Conservation (phyloP, 2,797 vertebrate species). For the Megaceryle alcyon region DNA sequence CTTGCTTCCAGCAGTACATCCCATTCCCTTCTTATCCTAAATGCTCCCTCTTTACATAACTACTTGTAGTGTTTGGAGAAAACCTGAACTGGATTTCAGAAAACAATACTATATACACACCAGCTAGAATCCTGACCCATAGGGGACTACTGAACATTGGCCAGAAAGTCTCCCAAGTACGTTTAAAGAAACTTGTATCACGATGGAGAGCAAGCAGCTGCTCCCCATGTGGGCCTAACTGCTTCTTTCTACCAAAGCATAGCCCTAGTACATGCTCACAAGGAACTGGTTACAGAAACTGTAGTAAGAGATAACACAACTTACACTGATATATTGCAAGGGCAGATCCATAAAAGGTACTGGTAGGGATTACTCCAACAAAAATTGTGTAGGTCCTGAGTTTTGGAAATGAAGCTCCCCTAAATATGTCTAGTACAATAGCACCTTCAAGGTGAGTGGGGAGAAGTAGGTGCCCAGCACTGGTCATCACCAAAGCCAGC, state of each 20-base stretch:
- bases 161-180: rapidly evolving
- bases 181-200: neutral
- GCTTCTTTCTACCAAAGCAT: neutral
- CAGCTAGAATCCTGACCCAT: neutral
- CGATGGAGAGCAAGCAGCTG: neutral
- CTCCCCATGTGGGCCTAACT: neutral
- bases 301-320: neutral
- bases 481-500: neutral
- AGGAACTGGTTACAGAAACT: neutral
- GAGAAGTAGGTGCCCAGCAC: neutral
- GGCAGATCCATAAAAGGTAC: neutral
- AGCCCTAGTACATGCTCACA: neutral
- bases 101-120: neutral
- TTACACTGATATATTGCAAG: neutral
- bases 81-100: neutral
- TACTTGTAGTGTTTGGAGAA: neutral
- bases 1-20: neutral
- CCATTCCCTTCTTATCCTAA: neutral
- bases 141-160: neutral
- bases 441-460: neutral
- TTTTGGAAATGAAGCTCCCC: neutral
- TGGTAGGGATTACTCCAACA: neutral
- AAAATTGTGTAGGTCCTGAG: neutral
- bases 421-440: neutral
- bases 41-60: neutral